Percentiles rank a stretch among this genome's conserved stretches.
Evolutionary conservation across 2,797 vertebrate genomes (phyloP).

Genomic region (Nyctalus aviator): DNA sequence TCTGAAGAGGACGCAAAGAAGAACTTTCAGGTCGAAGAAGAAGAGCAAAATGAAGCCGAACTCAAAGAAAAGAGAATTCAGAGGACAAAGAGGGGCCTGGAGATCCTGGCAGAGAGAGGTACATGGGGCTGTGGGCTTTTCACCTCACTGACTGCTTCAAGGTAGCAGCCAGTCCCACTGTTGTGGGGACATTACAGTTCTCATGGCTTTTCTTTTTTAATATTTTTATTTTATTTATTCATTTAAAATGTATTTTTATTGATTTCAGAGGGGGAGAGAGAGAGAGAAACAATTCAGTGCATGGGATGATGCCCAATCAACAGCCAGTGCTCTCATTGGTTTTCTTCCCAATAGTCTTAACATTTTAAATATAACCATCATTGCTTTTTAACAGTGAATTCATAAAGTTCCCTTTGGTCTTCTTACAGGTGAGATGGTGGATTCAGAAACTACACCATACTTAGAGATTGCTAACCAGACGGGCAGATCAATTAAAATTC

Average conservation of each 20-base stretch:
- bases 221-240: neutral
- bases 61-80: slow-evolving; percentile 89
- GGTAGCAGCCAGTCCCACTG: rapidly evolving
- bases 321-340: neutral
- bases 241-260: neutral
- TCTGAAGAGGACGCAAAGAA: slow-evolving; percentile 89
- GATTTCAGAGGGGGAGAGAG: neutral
- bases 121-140: rapidly evolving
- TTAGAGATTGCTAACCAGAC: slow-evolving; percentile 97
- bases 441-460: slow-evolving; percentile 90
- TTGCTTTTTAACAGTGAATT: neutral
- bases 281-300: neutral
- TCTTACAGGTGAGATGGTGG: slow-evolving; percentile 91
- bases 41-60: slow-evolving; percentile 81
- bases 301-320: neutral
- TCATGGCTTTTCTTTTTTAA: neutral
- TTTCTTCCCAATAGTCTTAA: neutral
- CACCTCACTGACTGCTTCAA: rapidly evolving
- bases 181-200: no score
- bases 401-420: neutral
- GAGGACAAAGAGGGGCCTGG: slow-evolving; percentile 94
- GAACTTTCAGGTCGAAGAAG: slow-evolving; percentile 88
- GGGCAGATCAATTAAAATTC: slow-evolving; percentile 94
- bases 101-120: slow-evolving; percentile 96
- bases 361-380: neutral